phyloP scores from a whole-genome alignment of 2,888 invertebrate genomes.

The Athrips mouffetella region DNA sequence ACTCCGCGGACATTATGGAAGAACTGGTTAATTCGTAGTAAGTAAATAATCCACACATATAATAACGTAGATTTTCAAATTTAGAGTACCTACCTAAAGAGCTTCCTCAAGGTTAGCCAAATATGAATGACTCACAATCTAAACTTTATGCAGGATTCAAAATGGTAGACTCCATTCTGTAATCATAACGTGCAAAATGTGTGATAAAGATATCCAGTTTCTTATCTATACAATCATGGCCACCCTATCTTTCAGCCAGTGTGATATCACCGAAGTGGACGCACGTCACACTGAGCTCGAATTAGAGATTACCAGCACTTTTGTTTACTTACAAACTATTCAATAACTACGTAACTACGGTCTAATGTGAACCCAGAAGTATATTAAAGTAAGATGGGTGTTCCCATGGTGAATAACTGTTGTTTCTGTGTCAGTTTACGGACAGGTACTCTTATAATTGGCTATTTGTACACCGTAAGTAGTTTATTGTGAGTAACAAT shows the following conservation, averaged over 20 bases:
- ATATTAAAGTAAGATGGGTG: slow-evolving; percentile 48
- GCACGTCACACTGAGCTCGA: slow-evolving; percentile 7
- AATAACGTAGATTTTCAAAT: no score
- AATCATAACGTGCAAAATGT: neutral
- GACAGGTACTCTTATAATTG: slow-evolving; percentile 63
- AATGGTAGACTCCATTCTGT: no score
- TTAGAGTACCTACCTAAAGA: no score
- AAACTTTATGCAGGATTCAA: no score
- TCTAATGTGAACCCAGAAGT: neutral
- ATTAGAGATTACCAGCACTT: slow-evolving; percentile 1
- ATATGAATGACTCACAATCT: no score
- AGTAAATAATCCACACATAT: no score
- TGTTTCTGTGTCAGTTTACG: slow-evolving; percentile 57
- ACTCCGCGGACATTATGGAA: no score
- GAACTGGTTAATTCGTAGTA: no score
- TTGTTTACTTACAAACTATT: slow-evolving; percentile 11
- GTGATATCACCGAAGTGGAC: slow-evolving; percentile 9
- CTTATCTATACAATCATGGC: slow-evolving; percentile 12
- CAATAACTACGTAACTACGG: neutral
- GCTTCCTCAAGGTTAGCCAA: no score
- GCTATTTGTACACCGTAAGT: slow-evolving; percentile 61
- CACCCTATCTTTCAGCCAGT: slow-evolving; percentile 4
- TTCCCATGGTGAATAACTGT: slow-evolving; percentile 63
- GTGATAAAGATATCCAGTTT: slow-evolving; percentile 10
- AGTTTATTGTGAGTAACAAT: neutral